These are phyloP conservation scores for Endotricha flammealis DNA, from an alignment of 2,888 invertebrate species.

Conservation along the genomic window DNA sequence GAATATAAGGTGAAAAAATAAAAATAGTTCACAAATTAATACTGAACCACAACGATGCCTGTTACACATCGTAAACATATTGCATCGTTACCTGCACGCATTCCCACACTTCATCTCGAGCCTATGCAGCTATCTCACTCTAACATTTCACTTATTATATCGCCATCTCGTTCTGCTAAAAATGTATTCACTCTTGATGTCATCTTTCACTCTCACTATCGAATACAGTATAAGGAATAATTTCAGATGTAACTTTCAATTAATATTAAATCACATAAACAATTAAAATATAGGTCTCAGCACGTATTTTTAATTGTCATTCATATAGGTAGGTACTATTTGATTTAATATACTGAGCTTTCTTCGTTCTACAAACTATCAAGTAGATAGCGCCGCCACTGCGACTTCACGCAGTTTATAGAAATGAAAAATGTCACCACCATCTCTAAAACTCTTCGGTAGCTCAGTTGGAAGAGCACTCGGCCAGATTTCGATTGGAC, in stretches of 20 bases:
- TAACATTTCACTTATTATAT: conserved; percentile 19
- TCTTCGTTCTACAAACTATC: too few relatives aligned
- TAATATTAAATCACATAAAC: background rate
- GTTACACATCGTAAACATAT: conserved; percentile 34
- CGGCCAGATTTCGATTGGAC: too few relatives aligned
- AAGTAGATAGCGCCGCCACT: too few relatives aligned
- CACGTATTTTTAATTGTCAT: too few relatives aligned
- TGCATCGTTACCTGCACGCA: conserved; percentile 64
- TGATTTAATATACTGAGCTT: too few relatives aligned
- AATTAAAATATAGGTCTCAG: too few relatives aligned
- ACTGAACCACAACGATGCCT: conserved; percentile 26
- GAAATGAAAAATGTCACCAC: too few relatives aligned
- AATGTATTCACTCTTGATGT: conserved; percentile 56
- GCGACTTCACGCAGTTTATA: too few relatives aligned
- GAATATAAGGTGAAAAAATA: too few relatives aligned
- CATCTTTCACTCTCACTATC: conserved; percentile 77
- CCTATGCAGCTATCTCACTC: conserved; percentile 31
- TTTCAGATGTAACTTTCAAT: conserved; percentile 25
- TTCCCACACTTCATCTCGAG: conserved; percentile 58
- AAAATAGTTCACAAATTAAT: background rate
- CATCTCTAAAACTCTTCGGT: too few relatives aligned
- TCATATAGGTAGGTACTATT: too few relatives aligned
- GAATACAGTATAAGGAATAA: conserved; percentile 38
- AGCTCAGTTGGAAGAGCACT: too few relatives aligned
- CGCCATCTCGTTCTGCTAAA: conserved; percentile 27